A percentile compares a stretch with the other conserved stretches of the same genome.
These are phyloP conservation scores for Chaitophorus viminalis DNA, from an alignment of 2,888 invertebrate species.

Conservation along the genomic window DNA sequence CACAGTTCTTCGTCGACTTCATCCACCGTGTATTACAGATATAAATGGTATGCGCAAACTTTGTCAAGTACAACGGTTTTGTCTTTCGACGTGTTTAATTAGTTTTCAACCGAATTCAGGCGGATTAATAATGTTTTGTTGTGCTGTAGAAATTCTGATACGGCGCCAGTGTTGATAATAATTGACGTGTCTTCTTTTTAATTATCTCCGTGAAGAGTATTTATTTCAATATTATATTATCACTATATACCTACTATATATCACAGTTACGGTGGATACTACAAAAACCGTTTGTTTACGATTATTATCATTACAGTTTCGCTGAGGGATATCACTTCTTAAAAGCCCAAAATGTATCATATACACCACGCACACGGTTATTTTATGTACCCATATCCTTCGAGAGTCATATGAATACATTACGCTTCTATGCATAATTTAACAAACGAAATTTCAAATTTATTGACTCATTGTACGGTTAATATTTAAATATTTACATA, in stretches of 20 bases:
- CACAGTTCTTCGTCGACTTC: slow-evolving; percentile 5
- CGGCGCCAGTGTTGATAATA: background rate
- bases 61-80: slow-evolving; percentile 38
- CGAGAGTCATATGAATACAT: too few species aligned
- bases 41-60: slow-evolving; percentile 38
- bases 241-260: background rate
- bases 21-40: slow-evolving; percentile 11
- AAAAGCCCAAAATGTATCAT: too few species aligned
- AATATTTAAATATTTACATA: too few species aligned
- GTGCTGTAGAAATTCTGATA: slow-evolving; percentile 6
- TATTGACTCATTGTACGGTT: too few species aligned
- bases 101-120: slow-evolving; percentile 3
- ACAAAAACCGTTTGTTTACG: background rate
- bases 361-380: too few species aligned
- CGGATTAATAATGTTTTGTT: slow-evolving; percentile 2
- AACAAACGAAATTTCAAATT: too few species aligned
- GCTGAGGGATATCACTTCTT: too few species aligned
- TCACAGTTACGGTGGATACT: too few species aligned
- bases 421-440: too few species aligned
- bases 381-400: too few species aligned
- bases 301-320: background rate
- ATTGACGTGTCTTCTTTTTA: background rate
- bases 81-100: slow-evolving; percentile 28
- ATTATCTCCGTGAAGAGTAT: background rate
- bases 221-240: background rate